These are phyloP conservation scores for Endotricha flammealis DNA, from an alignment of 2,888 invertebrate genomes.

Conservation along the genomic window DNA sequence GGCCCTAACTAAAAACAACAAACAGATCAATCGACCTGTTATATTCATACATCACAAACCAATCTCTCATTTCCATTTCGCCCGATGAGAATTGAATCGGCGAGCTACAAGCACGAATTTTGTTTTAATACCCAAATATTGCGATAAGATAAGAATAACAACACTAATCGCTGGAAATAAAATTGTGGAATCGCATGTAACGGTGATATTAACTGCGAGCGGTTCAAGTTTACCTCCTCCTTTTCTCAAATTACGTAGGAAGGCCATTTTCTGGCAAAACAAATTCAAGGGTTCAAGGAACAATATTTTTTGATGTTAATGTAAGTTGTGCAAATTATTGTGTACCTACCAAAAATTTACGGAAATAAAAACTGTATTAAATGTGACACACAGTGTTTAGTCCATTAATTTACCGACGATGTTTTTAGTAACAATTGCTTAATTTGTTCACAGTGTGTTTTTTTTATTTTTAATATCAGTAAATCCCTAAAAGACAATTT, in stretches of 20 bases:
- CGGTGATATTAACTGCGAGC: slow-evolving; percentile 68
- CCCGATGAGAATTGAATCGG: slow-evolving; percentile 34
- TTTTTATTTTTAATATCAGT: no score
- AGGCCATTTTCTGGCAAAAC: slow-evolving; percentile 45
- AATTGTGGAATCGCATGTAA: slow-evolving; percentile 74
- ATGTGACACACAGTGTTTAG: no score
- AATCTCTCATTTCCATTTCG: slow-evolving; percentile 40
- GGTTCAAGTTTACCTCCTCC: slow-evolving; percentile 60
- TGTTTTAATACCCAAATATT: slow-evolving; percentile 63
- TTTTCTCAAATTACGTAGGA: slow-evolving; percentile 52
- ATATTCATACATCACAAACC: slow-evolving; percentile 50
- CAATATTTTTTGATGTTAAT: no score
- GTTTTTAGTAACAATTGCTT: no score
- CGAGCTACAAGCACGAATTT: slow-evolving; percentile 51
- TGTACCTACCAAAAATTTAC: no score
- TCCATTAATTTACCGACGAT: no score
- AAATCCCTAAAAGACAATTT: no score
- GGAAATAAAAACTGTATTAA: no score
- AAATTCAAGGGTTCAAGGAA: slow-evolving; percentile 39
- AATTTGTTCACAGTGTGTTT: no score
- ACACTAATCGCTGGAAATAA: slow-evolving; percentile 68
- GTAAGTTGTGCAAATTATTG: no score
- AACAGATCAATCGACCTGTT: slow-evolving; percentile 72
- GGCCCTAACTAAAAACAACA: slow-evolving; percentile 68
- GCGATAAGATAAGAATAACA: slow-evolving; percentile 65